Evolutionary conservation across 2,113 vertebrate genomes (phyloP).

Genomic region (Vimba vimba): DNA sequence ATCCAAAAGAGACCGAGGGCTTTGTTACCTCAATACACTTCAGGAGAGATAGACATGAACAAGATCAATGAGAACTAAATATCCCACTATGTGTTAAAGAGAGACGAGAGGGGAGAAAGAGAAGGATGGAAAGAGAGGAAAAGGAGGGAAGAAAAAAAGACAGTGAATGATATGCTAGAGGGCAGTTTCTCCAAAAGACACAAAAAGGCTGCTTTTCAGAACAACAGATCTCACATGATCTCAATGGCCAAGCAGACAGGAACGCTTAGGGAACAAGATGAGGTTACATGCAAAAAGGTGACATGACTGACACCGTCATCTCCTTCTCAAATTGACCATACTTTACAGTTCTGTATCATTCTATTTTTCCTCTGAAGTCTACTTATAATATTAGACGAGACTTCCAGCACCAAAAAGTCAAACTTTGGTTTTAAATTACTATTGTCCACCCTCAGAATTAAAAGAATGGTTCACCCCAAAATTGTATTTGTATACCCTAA

Average conservation of each 20-base stretch:
- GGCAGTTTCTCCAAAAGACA: neutral
- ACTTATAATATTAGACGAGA: neutral
- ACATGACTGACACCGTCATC: neutral
- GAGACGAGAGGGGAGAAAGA: slow-evolving; percentile 3
- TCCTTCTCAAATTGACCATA: neutral
- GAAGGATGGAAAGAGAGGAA: neutral
- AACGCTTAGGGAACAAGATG: neutral
- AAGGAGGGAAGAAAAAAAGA: neutral
- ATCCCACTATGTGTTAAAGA: slow-evolving; percentile 21
- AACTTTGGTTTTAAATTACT: neutral
- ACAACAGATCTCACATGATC: slow-evolving; percentile 13
- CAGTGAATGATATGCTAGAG: neutral
- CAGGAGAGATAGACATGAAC: slow-evolving; percentile 37
- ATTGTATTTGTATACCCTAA: no score
- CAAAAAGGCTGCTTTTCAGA: slow-evolving; percentile 1
- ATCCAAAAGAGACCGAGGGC: slow-evolving; percentile 11
- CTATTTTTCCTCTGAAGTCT: neutral
- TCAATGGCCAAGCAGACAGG: slow-evolving; percentile 13
- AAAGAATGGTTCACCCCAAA: neutral
- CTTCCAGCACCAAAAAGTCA: neutral
- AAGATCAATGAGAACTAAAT: slow-evolving; percentile 40
- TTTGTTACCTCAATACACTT: slow-evolving; percentile 17
- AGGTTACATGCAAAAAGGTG: slow-evolving; percentile 22
- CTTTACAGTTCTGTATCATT: neutral
- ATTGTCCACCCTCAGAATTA: neutral